These are phyloP conservation scores for Eidolon helvum DNA, from an alignment of 2,113 vertebrate species.

Conservation along the genomic window DNA sequence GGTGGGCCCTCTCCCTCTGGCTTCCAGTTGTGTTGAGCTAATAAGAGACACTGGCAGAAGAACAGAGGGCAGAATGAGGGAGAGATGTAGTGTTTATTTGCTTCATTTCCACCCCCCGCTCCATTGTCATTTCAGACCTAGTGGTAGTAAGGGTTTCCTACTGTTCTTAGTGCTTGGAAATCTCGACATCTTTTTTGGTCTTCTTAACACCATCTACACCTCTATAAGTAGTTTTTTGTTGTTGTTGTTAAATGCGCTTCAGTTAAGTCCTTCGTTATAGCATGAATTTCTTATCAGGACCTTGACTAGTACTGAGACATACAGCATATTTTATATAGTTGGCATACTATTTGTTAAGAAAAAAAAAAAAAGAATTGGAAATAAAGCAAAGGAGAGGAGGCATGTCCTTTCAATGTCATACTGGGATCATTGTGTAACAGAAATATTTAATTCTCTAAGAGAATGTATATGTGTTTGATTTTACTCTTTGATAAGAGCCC, in stretches of 20 bases:
- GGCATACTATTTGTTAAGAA: slow-evolving; percentile 11
- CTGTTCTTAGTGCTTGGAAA: not conserved
- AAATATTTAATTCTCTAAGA: slow-evolving; percentile 46
- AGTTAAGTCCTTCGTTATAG: not conserved
- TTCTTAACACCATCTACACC: not conserved
- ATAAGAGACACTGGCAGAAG: not conserved
- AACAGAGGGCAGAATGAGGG: not conserved
- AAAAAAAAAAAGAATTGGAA: slow-evolving; percentile 46
- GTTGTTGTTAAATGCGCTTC: not conserved
- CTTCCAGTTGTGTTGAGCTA: not conserved
- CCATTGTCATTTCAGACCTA: not conserved
- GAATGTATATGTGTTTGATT: slow-evolving; percentile 40
- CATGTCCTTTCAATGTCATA: not conserved
- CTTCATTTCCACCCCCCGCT: not conserved
- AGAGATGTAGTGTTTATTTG: not conserved
- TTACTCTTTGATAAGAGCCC: slow-evolving; percentile 50
- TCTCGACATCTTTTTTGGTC: not conserved
- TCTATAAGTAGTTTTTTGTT: not conserved
- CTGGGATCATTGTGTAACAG: not conserved
- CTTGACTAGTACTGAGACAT: not conserved
- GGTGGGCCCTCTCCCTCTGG: not conserved
- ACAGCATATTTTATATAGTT: slow-evolving; percentile 1
- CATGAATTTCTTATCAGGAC: not conserved
- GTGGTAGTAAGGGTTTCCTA: not conserved
- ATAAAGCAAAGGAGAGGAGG: not conserved